phyloP scores from a whole-genome alignment of 2,113 vertebrate genomes.

The Diadophis punctatus region DNA sequence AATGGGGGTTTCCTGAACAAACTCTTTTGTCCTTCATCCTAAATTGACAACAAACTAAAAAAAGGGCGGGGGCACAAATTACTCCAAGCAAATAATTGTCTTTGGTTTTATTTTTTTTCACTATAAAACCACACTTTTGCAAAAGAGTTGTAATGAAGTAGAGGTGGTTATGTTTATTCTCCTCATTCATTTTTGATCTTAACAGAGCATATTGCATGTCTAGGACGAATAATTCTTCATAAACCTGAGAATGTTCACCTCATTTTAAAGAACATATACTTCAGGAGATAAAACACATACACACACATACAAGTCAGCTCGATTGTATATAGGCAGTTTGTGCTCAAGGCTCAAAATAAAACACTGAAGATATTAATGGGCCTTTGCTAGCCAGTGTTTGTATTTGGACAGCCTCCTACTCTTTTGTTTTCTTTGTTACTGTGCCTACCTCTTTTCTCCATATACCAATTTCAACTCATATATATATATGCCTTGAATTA shows the following conservation, averaged over 20 bases:
- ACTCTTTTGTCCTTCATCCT: not conserved
- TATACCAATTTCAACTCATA: not conserved
- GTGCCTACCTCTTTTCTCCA: not conserved
- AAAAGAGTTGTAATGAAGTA: not conserved
- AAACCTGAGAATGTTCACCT: conserved; percentile 13
- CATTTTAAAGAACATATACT: not conserved
- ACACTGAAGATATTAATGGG: not conserved
- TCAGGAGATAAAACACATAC: not conserved
- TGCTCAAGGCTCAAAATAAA: not conserved
- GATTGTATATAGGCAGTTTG: conserved; percentile 11
- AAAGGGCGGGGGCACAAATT: not conserved
- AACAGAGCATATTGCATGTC: not conserved
- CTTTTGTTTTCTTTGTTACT: not conserved
- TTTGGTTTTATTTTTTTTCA: not conserved
- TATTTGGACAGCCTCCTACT: too few relatives aligned
- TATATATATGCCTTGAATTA: not conserved
- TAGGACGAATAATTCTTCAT: not conserved
- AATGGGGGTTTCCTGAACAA: conserved; percentile 1
- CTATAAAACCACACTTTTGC: conserved; percentile 1
- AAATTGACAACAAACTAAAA: not conserved
- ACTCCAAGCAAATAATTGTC: not conserved
- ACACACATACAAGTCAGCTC: not conserved
- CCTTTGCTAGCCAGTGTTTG: not conserved
- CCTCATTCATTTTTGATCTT: not conserved
- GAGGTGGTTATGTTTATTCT: not conserved